These are phyloP conservation scores for Euborellia annulipes DNA, from an alignment of 1,140 invertebrate genomes.

Conservation along the genomic window DNA sequence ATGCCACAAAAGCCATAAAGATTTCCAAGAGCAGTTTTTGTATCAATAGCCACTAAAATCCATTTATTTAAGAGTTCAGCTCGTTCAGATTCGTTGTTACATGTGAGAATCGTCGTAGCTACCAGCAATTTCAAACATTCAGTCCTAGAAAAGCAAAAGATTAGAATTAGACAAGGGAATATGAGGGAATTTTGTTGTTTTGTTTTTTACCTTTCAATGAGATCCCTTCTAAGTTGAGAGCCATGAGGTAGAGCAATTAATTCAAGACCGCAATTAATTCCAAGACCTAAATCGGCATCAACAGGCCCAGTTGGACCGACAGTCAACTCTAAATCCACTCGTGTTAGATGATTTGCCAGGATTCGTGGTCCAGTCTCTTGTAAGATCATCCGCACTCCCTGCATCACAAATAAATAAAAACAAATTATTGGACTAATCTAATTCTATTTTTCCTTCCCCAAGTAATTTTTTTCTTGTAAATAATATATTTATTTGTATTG, in stretches of 20 bases:
- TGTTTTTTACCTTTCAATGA: conserved; percentile 61
- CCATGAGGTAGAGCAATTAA: conserved; percentile 70
- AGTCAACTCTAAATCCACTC: conserved; percentile 58
- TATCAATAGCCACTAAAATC: conserved; percentile 83
- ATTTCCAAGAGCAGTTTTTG: conserved; percentile 80
- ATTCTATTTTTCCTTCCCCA: too few species aligned
- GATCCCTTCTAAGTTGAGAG: conserved; percentile 57
- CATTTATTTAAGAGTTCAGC: conserved; percentile 78
- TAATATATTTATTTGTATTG: too few species aligned
- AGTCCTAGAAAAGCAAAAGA: conserved; percentile 36
- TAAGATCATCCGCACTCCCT: conserved; percentile 53
- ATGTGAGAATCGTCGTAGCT: conserved; percentile 72
- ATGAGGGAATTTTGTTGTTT: too few species aligned
- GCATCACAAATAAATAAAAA: too few species aligned
- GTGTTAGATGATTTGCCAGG: conserved; percentile 72
- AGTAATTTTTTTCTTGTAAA: too few species aligned
- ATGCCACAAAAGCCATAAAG: conserved; percentile 79
- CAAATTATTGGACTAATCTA: too few species aligned
- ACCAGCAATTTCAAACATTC: conserved; percentile 77
- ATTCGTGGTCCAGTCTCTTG: conserved; percentile 62
- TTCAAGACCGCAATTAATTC: conserved; percentile 57
- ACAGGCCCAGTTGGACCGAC: conserved; percentile 33
- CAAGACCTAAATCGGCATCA: conserved; percentile 30
- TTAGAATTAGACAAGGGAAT: conserved; percentile 2
- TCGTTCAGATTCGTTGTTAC: conserved; percentile 55